Conservation (phyloP, 1,140 invertebrate species). For the Coenobita brevimanus region DNA sequence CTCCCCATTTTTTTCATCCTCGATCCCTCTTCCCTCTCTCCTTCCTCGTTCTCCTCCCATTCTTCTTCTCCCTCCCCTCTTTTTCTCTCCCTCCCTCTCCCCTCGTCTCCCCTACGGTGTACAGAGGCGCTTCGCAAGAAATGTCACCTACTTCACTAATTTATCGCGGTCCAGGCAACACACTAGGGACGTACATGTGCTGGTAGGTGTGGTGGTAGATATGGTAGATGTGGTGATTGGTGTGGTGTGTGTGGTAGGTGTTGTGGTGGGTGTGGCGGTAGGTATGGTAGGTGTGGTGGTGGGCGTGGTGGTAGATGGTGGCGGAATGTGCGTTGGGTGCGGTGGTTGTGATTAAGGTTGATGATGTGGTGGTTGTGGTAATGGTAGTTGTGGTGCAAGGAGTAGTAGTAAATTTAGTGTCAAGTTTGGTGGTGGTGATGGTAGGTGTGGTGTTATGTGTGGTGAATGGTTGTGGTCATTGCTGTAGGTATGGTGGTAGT, state of each 20-base stretch:
- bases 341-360: too few species aligned
- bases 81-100: neutral
- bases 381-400: too few species aligned
- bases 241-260: neutral
- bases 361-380: too few species aligned
- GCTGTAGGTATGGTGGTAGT: too few species aligned
- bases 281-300: neutral
- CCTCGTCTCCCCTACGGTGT: neutral
- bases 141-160: slow-evolving; percentile 7
- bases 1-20: neutral
- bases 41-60: neutral
- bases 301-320: neutral
- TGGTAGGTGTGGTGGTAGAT: too few species aligned
- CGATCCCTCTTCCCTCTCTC: neutral
- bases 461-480: too few species aligned
- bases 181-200: too few species aligned
- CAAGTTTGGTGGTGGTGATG: too few species aligned
- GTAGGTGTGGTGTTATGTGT: too few species aligned
- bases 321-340: too few species aligned
- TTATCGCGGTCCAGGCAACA: neutral
- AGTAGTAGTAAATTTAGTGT: too few species aligned
- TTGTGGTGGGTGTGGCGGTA: neutral
- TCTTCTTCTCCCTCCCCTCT: neutral
- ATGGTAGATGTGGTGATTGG: too few species aligned
- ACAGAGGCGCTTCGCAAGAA: slow-evolving; percentile 5